Evolutionary conservation across 2,113 vertebrate genomes (phyloP).

Genomic region (Mus pahari): DNA sequence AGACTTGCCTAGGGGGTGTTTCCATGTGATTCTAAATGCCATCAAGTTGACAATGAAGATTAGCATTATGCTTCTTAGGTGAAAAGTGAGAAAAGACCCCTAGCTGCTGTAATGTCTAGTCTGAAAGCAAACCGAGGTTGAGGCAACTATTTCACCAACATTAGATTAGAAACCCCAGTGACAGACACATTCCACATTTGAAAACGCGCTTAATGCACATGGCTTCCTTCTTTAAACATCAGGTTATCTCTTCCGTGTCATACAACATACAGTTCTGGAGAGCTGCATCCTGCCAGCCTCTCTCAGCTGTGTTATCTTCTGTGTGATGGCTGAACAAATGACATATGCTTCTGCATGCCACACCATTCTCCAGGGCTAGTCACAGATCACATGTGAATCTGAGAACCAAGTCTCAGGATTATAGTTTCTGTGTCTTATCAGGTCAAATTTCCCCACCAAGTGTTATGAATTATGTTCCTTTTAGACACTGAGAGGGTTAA

Average conservation of each 20-base stretch:
- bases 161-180: fast-evolving
- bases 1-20: not conserved
- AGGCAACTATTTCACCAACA: fast-evolving
- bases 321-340: not conserved
- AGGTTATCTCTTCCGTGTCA: not conserved
- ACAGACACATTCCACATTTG: not conserved
- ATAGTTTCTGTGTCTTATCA: not conserved
- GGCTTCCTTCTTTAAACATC: not conserved
- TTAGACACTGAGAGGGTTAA: not conserved
- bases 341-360: fast-evolving
- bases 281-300: not conserved
- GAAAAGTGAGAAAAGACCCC: not conserved
- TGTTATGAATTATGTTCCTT: not conserved
- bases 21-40: not conserved
- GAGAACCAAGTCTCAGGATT: too few relatives aligned
- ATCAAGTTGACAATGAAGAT: not conserved
- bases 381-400: not conserved
- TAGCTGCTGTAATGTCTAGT: fast-evolving
- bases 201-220: not conserved
- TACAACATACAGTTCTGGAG: not conserved
- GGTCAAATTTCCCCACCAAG: not conserved
- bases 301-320: not conserved
- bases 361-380: not conserved
- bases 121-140: not conserved
- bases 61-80: not conserved